Evolutionary conservation across 2,888 invertebrate species (phyloP).

Genomic region (Baronia brevicornis): DNA sequence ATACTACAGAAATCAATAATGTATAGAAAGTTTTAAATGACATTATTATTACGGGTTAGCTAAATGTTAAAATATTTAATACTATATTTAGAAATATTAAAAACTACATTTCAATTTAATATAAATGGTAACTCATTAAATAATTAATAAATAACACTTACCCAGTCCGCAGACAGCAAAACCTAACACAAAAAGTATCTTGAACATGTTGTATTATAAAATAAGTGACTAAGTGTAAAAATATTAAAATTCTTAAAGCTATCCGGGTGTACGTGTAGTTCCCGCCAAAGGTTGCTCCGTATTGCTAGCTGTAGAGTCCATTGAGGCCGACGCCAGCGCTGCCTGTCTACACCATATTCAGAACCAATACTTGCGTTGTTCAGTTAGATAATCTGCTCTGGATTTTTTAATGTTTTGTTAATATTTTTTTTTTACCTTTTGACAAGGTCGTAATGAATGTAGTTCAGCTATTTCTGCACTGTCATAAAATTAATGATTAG

Average conservation of each 20-base stretch:
- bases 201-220: conserved; percentile 43
- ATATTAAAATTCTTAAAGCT: conserved; percentile 26
- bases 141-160: conserved; percentile 32
- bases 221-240: conserved; percentile 16
- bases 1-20: no score
- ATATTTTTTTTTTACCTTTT: conserved; percentile 6
- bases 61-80: no score
- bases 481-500: no score
- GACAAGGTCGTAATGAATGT: no score
- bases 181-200: conserved; percentile 41
- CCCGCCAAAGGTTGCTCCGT: conserved; percentile 54
- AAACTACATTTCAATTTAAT: no score
- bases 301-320: conserved; percentile 45
- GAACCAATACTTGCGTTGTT: conserved; percentile 16
- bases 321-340: conserved; percentile 34
- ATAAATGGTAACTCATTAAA: not conserved
- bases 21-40: no score
- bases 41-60: no score
- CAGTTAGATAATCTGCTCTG: conserved; percentile 9
- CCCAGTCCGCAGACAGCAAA: conserved; percentile 48
- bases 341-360: conserved; percentile 15
- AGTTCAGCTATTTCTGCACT: no score
- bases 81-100: no score
- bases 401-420: conserved; percentile 8
- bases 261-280: conserved; percentile 53